Base-by-base conservation (phyloP, 2,113 vertebrate genomes). In the Cathartes aura region DNA sequence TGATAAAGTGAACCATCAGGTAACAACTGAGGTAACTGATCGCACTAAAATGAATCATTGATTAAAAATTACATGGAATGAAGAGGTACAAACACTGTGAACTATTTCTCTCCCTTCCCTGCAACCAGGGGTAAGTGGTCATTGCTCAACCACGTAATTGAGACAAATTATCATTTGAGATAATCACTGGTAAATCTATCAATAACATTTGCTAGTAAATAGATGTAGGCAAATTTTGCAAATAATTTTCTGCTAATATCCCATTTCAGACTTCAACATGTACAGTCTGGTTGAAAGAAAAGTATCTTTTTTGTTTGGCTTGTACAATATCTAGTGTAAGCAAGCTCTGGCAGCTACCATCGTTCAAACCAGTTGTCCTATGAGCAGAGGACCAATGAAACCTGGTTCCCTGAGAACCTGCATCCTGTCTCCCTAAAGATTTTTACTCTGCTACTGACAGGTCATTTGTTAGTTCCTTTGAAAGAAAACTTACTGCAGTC, bases 11-110 rank as follows among this genome's bases (percentile, higher is more conserved):
- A 55, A 38, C 18, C 27, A 66, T 79, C 18, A 90, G 43, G 62
- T 87, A 90, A 68, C 34, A 86, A 82, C n/a, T 27, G 53, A 79
- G 67, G 59, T 55, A 93, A 83, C 64, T 56, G 87, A 92, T 86
- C 18, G 1, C 42, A 50, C 9, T 86, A 45, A 93, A 93, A 92
- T 59, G 66, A 87, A 85, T 70, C 10, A 89, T 19, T 68, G 93
- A 90, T 95, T 91, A 63, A 92, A 96, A 96, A 63, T 90, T 84
- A 30, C 48, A 29, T 27, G 27, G 48, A 93, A 48, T 38, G 17
- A 81, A 84, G 43, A 89, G 22, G 8, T 8, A 34, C 29, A 72
- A 59, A 59, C 36, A 67, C 40, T 56, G 36, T 70, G 48, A 74
- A 47, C 9, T 45, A 11, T 47, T 40, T 85, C 12, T 71, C 12